phyloP scores from a whole-genome alignment of 1,140 invertebrate species.

The Aphelenchoides fujianensis region DNA sequence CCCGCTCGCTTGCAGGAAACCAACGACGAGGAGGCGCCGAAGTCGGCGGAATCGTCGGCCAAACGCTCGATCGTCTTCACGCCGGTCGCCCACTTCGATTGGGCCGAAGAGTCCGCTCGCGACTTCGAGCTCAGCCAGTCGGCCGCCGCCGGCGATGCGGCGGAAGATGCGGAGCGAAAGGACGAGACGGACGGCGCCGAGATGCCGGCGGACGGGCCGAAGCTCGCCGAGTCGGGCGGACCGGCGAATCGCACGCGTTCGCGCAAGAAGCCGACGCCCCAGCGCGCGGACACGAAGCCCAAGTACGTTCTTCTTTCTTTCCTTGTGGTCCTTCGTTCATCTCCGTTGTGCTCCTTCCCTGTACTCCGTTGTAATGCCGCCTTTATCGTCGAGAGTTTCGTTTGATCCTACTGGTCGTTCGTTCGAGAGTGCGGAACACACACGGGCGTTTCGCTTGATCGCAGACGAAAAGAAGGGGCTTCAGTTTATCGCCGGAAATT shows the following conservation, averaged over 20 bases:
- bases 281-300: constrained; percentile 25
- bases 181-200: too few species aligned
- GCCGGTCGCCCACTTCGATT: background rate
- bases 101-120: constrained; percentile 1
- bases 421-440: too few species aligned
- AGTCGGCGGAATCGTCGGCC: background rate
- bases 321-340: too few species aligned
- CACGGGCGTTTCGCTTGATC: too few species aligned
- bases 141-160: background rate
- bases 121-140: background rate
- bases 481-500: too few species aligned
- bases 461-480: too few species aligned
- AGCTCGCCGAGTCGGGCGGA: background rate
- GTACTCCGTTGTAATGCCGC: too few species aligned
- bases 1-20: background rate
- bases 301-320: constrained; percentile 20
- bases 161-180: background rate
- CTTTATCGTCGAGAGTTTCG: too few species aligned
- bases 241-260: constrained; percentile 16
- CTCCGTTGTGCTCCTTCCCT: too few species aligned
- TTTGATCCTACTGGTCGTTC: too few species aligned
- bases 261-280: constrained; percentile 26
- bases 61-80: background rate
- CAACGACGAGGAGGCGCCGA: background rate
- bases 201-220: too few species aligned